These are phyloP conservation scores for Cebus imitator DNA, from an alignment of 2,113 vertebrate genomes.

Conservation along the genomic window DNA sequence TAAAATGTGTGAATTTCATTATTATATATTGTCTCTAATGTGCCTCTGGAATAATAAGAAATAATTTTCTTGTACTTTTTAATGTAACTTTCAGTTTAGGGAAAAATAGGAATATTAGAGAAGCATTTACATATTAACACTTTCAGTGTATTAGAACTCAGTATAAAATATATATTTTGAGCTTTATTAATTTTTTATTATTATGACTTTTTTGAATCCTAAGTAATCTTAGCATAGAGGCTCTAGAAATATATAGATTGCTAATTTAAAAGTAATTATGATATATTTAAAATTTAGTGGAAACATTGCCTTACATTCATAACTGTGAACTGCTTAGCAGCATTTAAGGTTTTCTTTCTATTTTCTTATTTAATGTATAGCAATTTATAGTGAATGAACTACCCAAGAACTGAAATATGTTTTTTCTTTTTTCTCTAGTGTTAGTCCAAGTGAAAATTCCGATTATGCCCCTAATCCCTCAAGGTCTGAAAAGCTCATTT, in stretches of 20 bases:
- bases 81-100: neutral
- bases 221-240: neutral
- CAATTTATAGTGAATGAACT: conserved; percentile 51
- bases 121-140: neutral
- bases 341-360: conserved; percentile 1
- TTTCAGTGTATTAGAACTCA: neutral
- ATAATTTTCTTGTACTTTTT: conserved; percentile 45
- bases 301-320: conserved; percentile 27
- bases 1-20: conserved; percentile 51
- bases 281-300: conserved; percentile 18
- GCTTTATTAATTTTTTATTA: conserved; percentile 34
- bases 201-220: conserved; percentile 28
- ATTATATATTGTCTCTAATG: neutral
- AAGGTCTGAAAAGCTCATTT: conserved; percentile 74
- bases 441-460: conserved; percentile 66
- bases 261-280: conserved; percentile 27
- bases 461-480: conserved; percentile 46
- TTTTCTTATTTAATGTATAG: conserved; percentile 38
- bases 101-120: conserved; percentile 4
- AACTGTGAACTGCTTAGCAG: neutral
- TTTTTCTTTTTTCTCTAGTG: conserved; percentile 69
- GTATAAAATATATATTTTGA: conserved; percentile 16
- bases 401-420: conserved; percentile 47
- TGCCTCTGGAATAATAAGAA: conserved; percentile 24
- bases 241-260: neutral